These are phyloP conservation scores for Trigoniulus corallinus DNA, from an alignment of 1,140 invertebrate genomes.

Conservation along the genomic window DNA sequence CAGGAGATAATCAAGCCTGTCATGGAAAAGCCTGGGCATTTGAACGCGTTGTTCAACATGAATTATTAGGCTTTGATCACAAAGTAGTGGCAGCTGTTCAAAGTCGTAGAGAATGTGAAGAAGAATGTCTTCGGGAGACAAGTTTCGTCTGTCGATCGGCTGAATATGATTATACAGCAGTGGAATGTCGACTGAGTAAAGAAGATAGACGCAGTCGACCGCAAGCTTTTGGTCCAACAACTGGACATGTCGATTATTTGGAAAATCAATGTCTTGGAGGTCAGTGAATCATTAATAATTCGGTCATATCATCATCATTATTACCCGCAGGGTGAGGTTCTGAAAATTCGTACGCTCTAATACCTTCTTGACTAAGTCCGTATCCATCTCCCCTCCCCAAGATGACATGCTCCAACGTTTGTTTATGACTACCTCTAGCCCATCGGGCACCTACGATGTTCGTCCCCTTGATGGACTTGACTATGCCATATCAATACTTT, in stretches of 20 bases:
- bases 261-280: constrained; percentile 32
- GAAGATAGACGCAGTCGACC: constrained; percentile 27
- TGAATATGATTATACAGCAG: constrained; percentile 28
- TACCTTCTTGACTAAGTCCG: not conserved
- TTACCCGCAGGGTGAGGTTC: no score
- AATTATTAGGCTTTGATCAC: constrained; percentile 27
- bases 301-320: no score
- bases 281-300: constrained; percentile 15
- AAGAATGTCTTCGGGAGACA: constrained; percentile 26
- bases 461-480: no score
- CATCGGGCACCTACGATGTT: not conserved
- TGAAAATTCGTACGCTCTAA: not conserved
- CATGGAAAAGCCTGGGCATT: constrained; percentile 32
- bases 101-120: constrained; percentile 30
- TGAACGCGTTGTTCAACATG: constrained; percentile 29
- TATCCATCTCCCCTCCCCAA: not conserved
- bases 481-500: no score
- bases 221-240: constrained; percentile 23
- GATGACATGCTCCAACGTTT: not conserved
- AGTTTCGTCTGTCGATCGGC: constrained; percentile 30
- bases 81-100: constrained; percentile 23
- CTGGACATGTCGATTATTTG: constrained; percentile 29
- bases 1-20: constrained; percentile 22
- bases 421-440: not conserved
- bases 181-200: constrained; percentile 28